Evolutionary conservation across 2,113 vertebrate species (phyloP), one percentile per base, ranked within the genome.

Genomic region (Laticauda colubrina): DNA sequence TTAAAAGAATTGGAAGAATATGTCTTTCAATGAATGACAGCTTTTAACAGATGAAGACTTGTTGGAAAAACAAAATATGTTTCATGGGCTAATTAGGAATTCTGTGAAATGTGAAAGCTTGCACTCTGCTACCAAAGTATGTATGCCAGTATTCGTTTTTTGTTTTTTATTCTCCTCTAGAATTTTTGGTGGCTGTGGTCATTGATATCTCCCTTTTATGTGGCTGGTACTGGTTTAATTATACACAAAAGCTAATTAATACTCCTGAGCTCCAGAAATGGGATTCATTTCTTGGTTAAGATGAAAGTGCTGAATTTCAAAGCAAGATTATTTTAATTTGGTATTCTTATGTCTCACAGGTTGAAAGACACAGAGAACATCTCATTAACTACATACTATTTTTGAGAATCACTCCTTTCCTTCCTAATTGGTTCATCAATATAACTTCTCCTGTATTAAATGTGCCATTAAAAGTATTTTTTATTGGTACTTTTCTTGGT

Each of bases 301-400:
- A 89, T 88, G 43, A 26, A 94, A 39, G 15, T 92, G n/a, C 87
- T 23, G 88, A 24, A 94, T 96, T 96, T 95, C 26, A 93, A 93
- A 48, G 89, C 55, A 95, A 45, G 3, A 29, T 90, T 94, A 92
- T 59, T 61, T 93, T 89, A 89, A 95, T 94, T 51, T 24, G 23
- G 15, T 85, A 59, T 96, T 26, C 91, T 75, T 93, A 54, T 54
- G 96, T 95, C 94, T 93, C 56, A 81, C 97, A 99, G 99, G 99
- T 99, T 95, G 99, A 99, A 94, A 98, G 98, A 94, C 99, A 99
- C 90, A 97, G 99, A 98, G 98, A 98, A 91, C 99, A 99, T 97
- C 98, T 99, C 90, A 99, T 99, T 95, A 99, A 99, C 97, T 99
- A 99, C 96, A 99, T 99, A n/a, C 99, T 99, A 97, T 99, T 99